phyloP scores from a whole-genome alignment of 1,140 invertebrate species.

The Mactra quadrangularis region DNA sequence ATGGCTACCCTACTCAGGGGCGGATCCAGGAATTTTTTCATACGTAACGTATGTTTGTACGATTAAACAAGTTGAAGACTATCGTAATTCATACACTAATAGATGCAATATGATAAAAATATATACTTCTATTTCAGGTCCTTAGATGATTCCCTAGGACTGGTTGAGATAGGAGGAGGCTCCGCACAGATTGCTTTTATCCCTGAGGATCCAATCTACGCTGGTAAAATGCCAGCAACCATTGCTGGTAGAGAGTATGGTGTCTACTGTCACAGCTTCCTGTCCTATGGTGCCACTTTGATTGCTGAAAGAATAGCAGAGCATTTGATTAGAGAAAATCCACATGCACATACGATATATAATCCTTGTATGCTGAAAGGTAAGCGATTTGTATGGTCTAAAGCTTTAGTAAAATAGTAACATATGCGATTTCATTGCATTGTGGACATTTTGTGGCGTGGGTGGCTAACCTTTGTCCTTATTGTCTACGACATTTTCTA shows the following conservation, averaged over 20 bases:
- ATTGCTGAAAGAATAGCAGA: conserved; percentile 65
- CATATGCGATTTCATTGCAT: too few relatives aligned
- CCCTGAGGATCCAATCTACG: conserved; percentile 72
- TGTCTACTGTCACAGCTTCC: conserved; percentile 83
- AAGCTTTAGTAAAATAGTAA: too few relatives aligned
- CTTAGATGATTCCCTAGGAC: conserved; percentile 70
- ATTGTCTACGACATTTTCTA: too few relatives aligned
- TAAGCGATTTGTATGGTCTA: conserved; percentile 2
- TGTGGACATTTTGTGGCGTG: too few relatives aligned
- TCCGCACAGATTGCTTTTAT: conserved; percentile 85
- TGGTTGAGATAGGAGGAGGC: conserved; percentile 85
- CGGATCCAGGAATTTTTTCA: too few relatives aligned
- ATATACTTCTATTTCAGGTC: too few relatives aligned
- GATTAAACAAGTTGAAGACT: too few relatives aligned
- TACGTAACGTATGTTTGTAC: too few relatives aligned
- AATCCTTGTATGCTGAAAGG: conserved; percentile 77
- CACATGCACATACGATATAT: conserved; percentile 34
- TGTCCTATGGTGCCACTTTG: conserved; percentile 83
- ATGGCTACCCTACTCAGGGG: too few relatives aligned
- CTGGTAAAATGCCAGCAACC: conserved; percentile 73
- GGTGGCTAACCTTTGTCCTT: too few relatives aligned
- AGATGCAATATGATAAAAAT: too few relatives aligned
- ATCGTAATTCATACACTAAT: too few relatives aligned
- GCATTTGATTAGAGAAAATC: conserved; percentile 47
- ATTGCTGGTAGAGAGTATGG: conserved; percentile 81